A percentile compares a stretch with the other conserved stretches of the same genome.
Evolutionary conservation across 2,888 invertebrate genomes (phyloP).

Genomic region (Ryuthela nishihirai): DNA sequence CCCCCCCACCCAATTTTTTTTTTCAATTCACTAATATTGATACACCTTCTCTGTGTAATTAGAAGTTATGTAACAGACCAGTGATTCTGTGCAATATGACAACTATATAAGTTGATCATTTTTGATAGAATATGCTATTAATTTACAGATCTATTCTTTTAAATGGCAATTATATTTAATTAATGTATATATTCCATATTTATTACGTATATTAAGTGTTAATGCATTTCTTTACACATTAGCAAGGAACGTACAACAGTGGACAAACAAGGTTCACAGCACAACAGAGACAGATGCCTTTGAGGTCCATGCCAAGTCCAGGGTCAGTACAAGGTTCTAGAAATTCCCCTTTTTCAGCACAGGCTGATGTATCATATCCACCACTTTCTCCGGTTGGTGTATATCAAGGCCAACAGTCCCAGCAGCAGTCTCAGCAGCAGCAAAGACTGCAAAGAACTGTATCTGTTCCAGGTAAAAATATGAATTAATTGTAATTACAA

Average conservation of each 20-base stretch:
- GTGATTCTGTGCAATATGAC: too few relatives aligned
- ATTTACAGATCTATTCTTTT: too few relatives aligned
- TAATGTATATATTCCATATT: neutral
- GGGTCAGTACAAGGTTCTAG: slow-evolving; percentile 54
- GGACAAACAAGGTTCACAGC: slow-evolving; percentile 35
- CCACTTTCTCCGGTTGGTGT: slow-evolving; percentile 30
- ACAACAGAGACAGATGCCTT: slow-evolving; percentile 38
- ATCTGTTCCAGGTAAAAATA: slow-evolving; percentile 19
- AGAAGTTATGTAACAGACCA: too few relatives aligned
- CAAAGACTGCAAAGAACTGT: slow-evolving; percentile 16
- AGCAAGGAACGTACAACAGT: slow-evolving; percentile 38
- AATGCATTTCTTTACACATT: neutral
- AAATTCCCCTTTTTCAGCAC: slow-evolving; percentile 57
- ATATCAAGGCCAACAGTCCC: slow-evolving; percentile 21
- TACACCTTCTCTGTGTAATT: too few relatives aligned
- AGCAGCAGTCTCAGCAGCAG: slow-evolving; percentile 22
- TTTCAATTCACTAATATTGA: too few relatives aligned
- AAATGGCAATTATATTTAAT: neutral
- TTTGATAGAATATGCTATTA: too few relatives aligned
- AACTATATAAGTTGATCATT: too few relatives aligned
- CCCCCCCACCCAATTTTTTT: too few relatives aligned
- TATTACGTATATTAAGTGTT: neutral
- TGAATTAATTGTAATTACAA: too few relatives aligned
- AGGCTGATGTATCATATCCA: slow-evolving; percentile 40
- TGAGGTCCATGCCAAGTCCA: slow-evolving; percentile 55